Base-by-base conservation (phyloP, 2,888 invertebrate species). In the Drosophila birchii region DNA sequence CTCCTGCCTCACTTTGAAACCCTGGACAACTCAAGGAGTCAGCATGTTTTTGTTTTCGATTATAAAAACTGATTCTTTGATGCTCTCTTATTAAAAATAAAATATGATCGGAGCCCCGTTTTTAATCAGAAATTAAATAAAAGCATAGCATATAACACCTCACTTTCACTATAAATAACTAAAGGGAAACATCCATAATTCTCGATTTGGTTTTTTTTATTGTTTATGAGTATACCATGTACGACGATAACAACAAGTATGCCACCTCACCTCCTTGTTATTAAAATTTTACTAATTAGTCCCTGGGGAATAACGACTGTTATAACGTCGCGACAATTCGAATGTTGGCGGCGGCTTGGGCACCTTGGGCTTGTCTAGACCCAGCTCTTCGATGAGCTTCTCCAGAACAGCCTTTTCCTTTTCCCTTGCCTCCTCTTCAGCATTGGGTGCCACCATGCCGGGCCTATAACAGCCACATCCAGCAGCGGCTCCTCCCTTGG, bases 271-370 rank as follows among this genome's bases (percentile, higher is more conserved):
- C 26, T 26, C 5, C 26, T 26, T 26, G 26, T 26, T 5, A 26
- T 26, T 26, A 5, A 26, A 26, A 26, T 26, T 26, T 26, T 4
- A 26, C 26, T 26, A 5, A 26, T 26, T 5, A 26, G 5, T 26
- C 5, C 26, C 26, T 26, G 5, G 4, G 5, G 5, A 26, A 26
- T 5, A 5, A 26, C 26, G 26, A 5, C 26, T 26, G 26, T 45
- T 55, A 54, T 67, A 76, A 0, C 39, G 43, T 0, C 53, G 49
- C 0, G 66, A 75, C 1, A n/a, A 44, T 0, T 16, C 57, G 29
- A 80, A 71, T 0, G 57, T 43, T 0, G 44, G 7, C 6, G 85
- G 85, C 1, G 85, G 82, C 6, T 61, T 72, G 0, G 85, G 80
- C 1, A 72, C 51, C 0, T 56, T 51, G 1, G 34, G 43, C 3